Conservation (phyloP, 2,888 invertebrate genomes). For the Zonitis immaculata region DNA sequence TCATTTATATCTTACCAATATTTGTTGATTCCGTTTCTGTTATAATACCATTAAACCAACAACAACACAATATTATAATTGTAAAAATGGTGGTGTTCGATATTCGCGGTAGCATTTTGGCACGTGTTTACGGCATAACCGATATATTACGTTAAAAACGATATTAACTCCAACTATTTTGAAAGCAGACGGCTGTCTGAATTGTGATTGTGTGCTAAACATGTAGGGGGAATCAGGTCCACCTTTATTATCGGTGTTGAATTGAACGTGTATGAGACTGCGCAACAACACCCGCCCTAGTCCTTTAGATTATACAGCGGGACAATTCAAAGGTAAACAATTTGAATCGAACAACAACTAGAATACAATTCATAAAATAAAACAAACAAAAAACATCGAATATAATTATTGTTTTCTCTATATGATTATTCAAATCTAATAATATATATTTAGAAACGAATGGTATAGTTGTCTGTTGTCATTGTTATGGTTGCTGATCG, state of each 20-base stretch:
- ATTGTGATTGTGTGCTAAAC: too few species aligned
- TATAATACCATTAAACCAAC: background rate
- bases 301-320: conserved; percentile 25
- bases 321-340: conserved; percentile 26
- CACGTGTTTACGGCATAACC: conserved; percentile 42
- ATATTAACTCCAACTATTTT: conserved; percentile 27
- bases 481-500: too few species aligned
- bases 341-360: too few species aligned
- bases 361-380: too few species aligned
- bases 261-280: conserved; percentile 30
- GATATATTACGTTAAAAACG: conserved; percentile 15
- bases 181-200: conserved; percentile 35
- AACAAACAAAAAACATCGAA: too few species aligned
- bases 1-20: conserved; percentile 3
- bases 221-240: conserved; percentile 19
- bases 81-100: conserved; percentile 31
- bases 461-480: background rate
- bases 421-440: too few species aligned
- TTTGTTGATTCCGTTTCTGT: background rate
- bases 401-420: too few species aligned
- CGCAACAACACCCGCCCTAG: conserved; percentile 37
- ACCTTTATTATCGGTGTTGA: conserved; percentile 29
- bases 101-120: conserved; percentile 36
- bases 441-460: too few species aligned
- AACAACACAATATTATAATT: conserved; percentile 37